Base-by-base conservation (phyloP, 2,113 vertebrate species). In the Garra rufa region DNA sequence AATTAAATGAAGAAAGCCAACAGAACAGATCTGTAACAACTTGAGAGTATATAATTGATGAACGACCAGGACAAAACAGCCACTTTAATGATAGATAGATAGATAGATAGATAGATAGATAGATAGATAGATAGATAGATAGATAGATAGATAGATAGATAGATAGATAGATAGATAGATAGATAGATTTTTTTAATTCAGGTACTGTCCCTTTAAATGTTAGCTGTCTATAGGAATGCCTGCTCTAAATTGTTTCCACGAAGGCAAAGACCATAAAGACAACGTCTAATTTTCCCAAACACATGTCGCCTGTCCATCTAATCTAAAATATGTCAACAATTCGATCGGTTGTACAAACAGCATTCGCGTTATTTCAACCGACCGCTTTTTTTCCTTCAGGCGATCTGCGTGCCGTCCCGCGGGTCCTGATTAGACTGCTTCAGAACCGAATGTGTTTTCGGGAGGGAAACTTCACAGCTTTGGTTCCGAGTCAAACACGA, bases 391-490 rank as follows among this genome's bases (percentile, higher is more conserved):
- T 86, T 6, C 43, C 14, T 59, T 48, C 88, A 87, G 89, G 92
- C 85, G 80, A 46, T 84, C 13, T 44, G 2, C 61, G 41, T 28
- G 63, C 26, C 55, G 65, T 84, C 76, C 63, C 14, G 41, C 11
- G 8, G 91, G 90, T 92, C 91, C 89, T 92, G 89, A 88, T 92
- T 91, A 92, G 89, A 90, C 93, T 86, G 92, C 93, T 88, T 93
- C 89, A 92, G 91, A 94, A 92, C 94, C 78, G 92, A 91, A 87
- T 93, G 93, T 88, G 63, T 93, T 94, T 95, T 94, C 94, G 92
- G 93, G 94, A 95, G 94, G 95, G 94, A 96, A 96, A 95, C 93
- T 95, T 94, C 92, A 87, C 89, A 84, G 89, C 91, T 87, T 94
- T 94, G 94, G 91, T 93, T 93, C 85, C 91, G 92, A 95, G 93